phyloP scores from a whole-genome alignment of 2,797 vertebrate species.

The Tiaroga cobitis region DNA sequence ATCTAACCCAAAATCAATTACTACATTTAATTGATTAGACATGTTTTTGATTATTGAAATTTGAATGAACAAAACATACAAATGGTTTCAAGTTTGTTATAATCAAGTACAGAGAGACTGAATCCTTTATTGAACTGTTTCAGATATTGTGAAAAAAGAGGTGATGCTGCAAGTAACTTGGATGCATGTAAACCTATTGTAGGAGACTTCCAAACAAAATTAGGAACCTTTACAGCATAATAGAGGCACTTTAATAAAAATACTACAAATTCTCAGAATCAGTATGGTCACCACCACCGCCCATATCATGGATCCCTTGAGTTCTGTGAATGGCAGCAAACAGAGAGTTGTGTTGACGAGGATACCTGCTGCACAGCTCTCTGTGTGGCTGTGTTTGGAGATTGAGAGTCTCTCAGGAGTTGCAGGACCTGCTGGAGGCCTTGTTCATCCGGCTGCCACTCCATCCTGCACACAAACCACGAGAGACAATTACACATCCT shows the following conservation, averaged over 20 bases:
- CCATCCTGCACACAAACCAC: constrained; percentile 79
- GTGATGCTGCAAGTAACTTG: too few relatives aligned
- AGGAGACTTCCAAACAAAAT: not conserved
- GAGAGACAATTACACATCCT: not conserved
- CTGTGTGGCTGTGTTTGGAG: constrained; percentile 93
- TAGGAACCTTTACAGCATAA: not conserved
- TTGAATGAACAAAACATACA: too few relatives aligned
- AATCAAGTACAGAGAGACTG: too few relatives aligned
- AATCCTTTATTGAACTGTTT: too few relatives aligned
- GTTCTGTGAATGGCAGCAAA: not conserved
- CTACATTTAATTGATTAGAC: too few relatives aligned
- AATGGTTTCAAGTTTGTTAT: too few relatives aligned
- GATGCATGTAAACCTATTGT: not conserved
- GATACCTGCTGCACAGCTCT: constrained; percentile 95
- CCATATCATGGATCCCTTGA: not conserved
- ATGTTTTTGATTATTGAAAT: too few relatives aligned
- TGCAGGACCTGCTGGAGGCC: constrained; percentile 95
- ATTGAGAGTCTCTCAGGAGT: constrained; percentile 94
- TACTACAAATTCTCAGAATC: too few relatives aligned
- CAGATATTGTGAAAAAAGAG: too few relatives aligned
- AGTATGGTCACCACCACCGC: not conserved
- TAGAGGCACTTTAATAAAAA: not conserved
- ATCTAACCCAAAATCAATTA: too few relatives aligned
- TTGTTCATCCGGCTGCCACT: constrained; percentile 96
- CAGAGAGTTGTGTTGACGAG: constrained; percentile 54